Base-by-base conservation (phyloP, 1,140 invertebrate species). In the Lycorma delicatula region DNA sequence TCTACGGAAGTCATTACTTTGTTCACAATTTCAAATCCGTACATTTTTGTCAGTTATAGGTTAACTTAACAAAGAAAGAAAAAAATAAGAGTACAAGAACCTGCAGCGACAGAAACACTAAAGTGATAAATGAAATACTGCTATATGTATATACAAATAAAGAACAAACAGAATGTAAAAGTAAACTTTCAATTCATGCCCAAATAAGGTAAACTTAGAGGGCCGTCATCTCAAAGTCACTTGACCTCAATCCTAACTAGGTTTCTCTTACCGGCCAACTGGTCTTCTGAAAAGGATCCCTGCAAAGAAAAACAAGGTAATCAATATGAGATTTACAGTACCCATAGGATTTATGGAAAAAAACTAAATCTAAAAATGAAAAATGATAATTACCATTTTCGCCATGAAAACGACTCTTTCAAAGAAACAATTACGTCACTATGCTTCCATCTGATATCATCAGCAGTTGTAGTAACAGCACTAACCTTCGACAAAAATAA, bases 231-330 rank as follows among this genome's bases (percentile, higher is more conserved):
- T 63, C 56, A 56, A 63, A 64, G 70, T 70, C 61, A 58, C 27
- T 60, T 65, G 63, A 67, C 68, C 63, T 68, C 64, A 56, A 66
- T 64, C 62, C 63, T 58, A 63, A 55, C 63, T 63, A 59, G 31
- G 27, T 62, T 58, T 56, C 64, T 62, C 69, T 70, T 78, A 92
- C 89, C 89, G 70, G 86, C 83, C 74, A 91, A 82, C 77, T 92
- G 89, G 79, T 93, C 89, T 77, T 93, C 90, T 28, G 84, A 84
- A 73, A 90, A 90, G 66, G 86, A 86, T 70, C 85, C 87, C 89
- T 92, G 80, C 56, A 82, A 85, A 59, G 68, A 74, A 58, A 66
- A 60, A 16, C 18, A 44, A 44, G 18, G 11, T 2, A 16, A 16
- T 44, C 1, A 44, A 6, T 44, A 13, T 20, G 16, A 44, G 23